Percentiles rank a stretch among this genome's conserved stretches.
Evolutionary conservation across 2,113 vertebrate genomes (phyloP).

Genomic region (Picathartes gymnocephalus): DNA sequence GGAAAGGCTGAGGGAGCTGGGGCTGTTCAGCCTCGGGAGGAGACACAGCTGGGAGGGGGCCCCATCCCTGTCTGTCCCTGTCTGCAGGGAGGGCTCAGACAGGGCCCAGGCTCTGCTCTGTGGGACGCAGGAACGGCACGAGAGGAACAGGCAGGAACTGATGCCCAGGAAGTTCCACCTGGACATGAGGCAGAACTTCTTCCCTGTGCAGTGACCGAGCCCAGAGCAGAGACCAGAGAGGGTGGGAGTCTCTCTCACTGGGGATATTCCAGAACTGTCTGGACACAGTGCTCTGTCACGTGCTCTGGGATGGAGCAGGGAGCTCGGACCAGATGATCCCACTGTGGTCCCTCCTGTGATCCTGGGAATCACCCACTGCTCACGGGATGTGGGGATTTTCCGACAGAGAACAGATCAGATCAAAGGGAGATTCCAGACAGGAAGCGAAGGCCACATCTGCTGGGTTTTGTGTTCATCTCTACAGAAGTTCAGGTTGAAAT

Average conservation of each 20-base stretch:
- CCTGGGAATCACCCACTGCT: not conserved
- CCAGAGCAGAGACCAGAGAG: not conserved
- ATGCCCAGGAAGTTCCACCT: not conserved
- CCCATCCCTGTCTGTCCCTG: not conserved
- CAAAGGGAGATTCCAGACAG: not conserved
- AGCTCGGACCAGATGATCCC: not conserved
- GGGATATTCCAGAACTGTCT: not conserved
- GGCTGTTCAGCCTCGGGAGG: not conserved
- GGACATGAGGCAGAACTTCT: not conserved
- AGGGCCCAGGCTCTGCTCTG: not conserved
- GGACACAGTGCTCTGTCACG: not conserved
- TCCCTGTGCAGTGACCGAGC: not conserved
- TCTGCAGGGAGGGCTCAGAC: not conserved
- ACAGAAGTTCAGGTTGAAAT: not conserved
- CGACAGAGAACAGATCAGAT: not conserved
- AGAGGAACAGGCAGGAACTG: not conserved
- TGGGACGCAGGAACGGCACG: not conserved
- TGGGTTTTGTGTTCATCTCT: not conserved
- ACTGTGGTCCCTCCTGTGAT: not conserved
- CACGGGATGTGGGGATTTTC: rapidly evolving
- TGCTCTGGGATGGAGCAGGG: not conserved
- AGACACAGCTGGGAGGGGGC: not conserved
- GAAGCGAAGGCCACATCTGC: not conserved
- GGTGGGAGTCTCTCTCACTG: not conserved
- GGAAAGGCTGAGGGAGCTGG: not conserved